Percentiles rank a stretch among this genome's conserved stretches.
Conservation (phyloP, 2,113 vertebrate genomes). For the Pseudorhombus dupliciocellatus region DNA sequence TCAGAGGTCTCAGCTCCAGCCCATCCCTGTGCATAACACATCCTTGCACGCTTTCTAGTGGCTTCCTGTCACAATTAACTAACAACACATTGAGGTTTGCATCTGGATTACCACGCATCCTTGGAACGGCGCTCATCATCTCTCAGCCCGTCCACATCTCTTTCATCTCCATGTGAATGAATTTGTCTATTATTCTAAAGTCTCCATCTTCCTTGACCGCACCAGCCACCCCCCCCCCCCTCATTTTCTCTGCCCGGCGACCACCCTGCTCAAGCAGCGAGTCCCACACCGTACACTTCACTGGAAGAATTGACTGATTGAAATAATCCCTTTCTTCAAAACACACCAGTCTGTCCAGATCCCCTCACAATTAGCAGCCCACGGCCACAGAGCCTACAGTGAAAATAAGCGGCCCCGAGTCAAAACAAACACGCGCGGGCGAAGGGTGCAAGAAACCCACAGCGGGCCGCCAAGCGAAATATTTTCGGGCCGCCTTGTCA, state of each 20-base stretch:
- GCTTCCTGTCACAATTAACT: conserved; percentile 40
- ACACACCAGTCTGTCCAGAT: conserved; percentile 54
- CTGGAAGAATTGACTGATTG: conserved; percentile 44
- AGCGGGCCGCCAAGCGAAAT: conserved; percentile 73
- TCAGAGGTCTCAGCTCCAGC: conserved; percentile 43
- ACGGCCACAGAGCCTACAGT: conserved; percentile 62
- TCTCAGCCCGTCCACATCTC: conserved; percentile 6
- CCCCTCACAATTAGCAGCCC: conserved; percentile 74
- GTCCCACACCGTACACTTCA: conserved; percentile 16
- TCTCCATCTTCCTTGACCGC: conserved; percentile 7
- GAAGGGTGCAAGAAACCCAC: conserved; percentile 50
- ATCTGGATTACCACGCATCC: conserved; percentile 27
- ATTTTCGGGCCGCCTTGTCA: conserved; percentile 68
- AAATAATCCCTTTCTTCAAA: conserved; percentile 62
- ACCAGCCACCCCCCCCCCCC: too few relatives aligned
- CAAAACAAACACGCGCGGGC: conserved; percentile 74
- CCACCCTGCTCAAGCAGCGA: conserved; percentile 35
- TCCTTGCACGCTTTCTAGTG: conserved; percentile 26
- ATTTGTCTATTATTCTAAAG: conserved; percentile 25
- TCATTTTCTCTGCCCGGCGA: conserved; percentile 5
- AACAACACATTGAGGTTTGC: conserved; percentile 48
- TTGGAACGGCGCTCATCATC: conserved; percentile 21
- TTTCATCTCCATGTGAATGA: conserved; percentile 41
- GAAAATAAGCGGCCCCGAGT: conserved; percentile 76
- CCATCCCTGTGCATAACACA: conserved; percentile 31